A percentile compares a stretch with the other conserved stretches of the same genome.
Conservation (phyloP, 2,888 invertebrate species). For the Eupithecia inturbata region DNA sequence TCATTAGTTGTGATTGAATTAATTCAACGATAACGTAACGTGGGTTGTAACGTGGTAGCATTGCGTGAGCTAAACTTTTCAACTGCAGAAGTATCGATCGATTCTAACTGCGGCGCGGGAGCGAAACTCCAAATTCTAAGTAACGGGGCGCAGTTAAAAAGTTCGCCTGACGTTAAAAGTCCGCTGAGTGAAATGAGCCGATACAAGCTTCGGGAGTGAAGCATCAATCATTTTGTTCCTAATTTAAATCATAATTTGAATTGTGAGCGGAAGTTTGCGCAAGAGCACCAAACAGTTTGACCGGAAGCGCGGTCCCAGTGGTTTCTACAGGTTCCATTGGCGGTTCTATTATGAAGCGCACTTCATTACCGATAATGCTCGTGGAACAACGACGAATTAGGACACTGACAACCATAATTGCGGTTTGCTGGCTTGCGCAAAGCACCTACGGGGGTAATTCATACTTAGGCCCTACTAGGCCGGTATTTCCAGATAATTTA, state of each 20-base stretch:
- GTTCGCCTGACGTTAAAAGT: conserved; percentile 38
- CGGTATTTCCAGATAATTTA: conserved; percentile 46
- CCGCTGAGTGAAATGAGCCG: conserved; percentile 42
- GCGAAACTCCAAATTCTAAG: conserved; percentile 34
- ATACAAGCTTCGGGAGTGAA: conserved; percentile 40
- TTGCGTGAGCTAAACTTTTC: conserved; percentile 7
- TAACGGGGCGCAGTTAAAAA: conserved; percentile 39
- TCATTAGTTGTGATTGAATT: background rate
- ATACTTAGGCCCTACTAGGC: conserved; percentile 32
- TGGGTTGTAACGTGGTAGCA: background rate
- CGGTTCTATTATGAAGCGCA: conserved; percentile 54
- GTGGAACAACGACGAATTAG: conserved; percentile 54
- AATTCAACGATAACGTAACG: background rate
- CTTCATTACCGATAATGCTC: conserved; percentile 57
- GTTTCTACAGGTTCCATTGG: conserved; percentile 42
- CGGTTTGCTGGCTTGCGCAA: conserved; percentile 50
- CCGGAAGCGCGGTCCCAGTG: conserved; percentile 66
- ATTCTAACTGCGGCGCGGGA: conserved; percentile 27
- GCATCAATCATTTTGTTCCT: conserved; percentile 50
- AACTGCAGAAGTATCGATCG: conserved; percentile 24
- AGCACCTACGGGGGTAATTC: conserved; percentile 38
- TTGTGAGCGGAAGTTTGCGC: conserved; percentile 72
- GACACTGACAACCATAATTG: conserved; percentile 50
- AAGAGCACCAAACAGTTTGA: conserved; percentile 65
- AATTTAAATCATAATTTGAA: conserved; percentile 57